A percentile compares a stretch with the other conserved stretches of the same genome.
Evolutionary conservation across 2,888 invertebrate species (phyloP).

Genomic region (Chydorus sphaericus): DNA sequence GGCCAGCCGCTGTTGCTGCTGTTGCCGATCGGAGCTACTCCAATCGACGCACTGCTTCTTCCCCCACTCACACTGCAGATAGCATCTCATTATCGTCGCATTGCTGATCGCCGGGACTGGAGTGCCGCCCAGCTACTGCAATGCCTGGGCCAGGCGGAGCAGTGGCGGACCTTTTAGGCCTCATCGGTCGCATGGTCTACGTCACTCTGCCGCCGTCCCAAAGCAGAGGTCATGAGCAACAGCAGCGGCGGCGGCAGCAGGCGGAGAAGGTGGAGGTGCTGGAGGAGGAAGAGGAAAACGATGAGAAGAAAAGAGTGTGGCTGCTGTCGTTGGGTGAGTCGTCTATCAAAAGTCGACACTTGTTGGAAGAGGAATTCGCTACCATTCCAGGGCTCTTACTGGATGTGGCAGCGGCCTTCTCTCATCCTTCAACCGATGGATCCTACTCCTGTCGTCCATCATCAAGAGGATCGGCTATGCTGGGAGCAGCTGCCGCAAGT

Average conservation of each 20-base stretch:
- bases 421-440: not conserved
- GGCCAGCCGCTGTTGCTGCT: constrained; percentile 1
- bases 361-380: not conserved
- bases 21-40: too few species aligned
- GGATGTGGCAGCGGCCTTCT: too few species aligned
- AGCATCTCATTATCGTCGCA: not conserved
- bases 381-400: too few species aligned
- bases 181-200: not conserved
- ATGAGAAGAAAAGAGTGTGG: not conserved
- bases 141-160: constrained; percentile 15
- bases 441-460: not conserved
- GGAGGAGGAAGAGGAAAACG: not conserved
- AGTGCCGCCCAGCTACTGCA: constrained; percentile 15
- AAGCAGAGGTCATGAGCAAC: not conserved
- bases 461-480: not conserved
- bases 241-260: not conserved
- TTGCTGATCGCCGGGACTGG: constrained; percentile 11
- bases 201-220: not conserved
- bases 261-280: not conserved
- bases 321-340: too few species aligned
- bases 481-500: not conserved
- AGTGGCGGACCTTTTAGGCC: constrained; percentile 12
- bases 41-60: too few species aligned
- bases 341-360: not conserved
- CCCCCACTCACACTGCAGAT: too few species aligned